Conservation (phyloP, 2,113 vertebrate species). For the Microtus pennsylvanicus region DNA sequence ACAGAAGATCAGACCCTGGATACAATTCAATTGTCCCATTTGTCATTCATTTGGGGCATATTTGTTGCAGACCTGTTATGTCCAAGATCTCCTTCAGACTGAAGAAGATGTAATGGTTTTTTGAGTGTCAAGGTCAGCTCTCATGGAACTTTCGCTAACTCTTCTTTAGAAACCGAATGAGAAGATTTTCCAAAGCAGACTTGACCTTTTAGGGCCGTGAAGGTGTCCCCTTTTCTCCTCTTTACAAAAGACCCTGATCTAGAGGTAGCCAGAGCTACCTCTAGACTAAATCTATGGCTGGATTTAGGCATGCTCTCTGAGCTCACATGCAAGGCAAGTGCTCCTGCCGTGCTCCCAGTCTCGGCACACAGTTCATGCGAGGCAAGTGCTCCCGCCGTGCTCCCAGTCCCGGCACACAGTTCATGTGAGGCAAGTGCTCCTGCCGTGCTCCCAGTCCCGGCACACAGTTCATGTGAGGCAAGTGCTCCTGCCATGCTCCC, state of each 20-base stretch:
- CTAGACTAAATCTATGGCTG: not conserved
- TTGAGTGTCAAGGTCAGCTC: not conserved
- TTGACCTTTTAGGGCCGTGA: not conserved
- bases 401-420: too few relatives aligned
- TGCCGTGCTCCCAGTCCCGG: too few relatives aligned
- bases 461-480: not conserved
- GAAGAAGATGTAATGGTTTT: not conserved
- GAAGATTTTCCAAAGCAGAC: not conserved
- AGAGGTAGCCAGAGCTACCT: not conserved
- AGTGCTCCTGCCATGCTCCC: too few relatives aligned
- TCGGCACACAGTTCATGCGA: not conserved
- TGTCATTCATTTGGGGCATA: not conserved
- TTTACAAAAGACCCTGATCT: not conserved
- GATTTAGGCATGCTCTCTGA: not conserved
- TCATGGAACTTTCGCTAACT: not conserved
- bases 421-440: not conserved
- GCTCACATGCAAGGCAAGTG: too few relatives aligned
- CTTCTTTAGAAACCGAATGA: not conserved
- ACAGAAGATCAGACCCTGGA: not conserved
- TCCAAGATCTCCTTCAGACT: not conserved
- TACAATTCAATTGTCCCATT: not conserved
- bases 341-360: too few relatives aligned
- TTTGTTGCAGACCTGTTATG: not conserved
- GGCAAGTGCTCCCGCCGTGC: too few relatives aligned
- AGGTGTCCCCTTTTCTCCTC: not conserved